phyloP scores from a whole-genome alignment of 2,888 invertebrate species.

The Alcis repandata region DNA sequence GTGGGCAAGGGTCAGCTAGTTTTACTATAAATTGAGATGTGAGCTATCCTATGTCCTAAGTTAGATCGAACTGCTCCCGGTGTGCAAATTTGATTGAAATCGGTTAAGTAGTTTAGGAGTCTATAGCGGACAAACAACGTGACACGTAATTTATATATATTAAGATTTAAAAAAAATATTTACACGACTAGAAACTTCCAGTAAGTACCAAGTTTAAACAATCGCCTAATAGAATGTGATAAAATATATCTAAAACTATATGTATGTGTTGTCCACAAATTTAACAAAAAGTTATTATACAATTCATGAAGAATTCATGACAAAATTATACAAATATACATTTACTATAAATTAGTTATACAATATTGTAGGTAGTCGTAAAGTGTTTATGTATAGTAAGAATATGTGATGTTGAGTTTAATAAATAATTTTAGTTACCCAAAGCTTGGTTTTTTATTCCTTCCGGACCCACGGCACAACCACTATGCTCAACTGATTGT shows the following conservation, averaged over 20 bases:
- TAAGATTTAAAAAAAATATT: too few relatives aligned
- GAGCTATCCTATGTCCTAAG: too few relatives aligned
- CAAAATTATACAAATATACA: conserved; percentile 50
- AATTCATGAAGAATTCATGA: conserved; percentile 49
- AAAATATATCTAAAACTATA: conserved; percentile 28
- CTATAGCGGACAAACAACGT: too few relatives aligned
- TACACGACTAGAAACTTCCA: too few relatives aligned
- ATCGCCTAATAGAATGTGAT: conserved; percentile 33
- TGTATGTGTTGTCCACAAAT: conserved; percentile 33
- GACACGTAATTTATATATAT: too few relatives aligned
- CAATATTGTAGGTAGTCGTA: conserved; percentile 52
- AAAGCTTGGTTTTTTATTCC: conserved; percentile 40
- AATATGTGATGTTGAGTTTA: conserved; percentile 79
- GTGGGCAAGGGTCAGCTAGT: too few relatives aligned
- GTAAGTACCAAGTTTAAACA: neutral
- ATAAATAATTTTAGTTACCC: conserved; percentile 80
- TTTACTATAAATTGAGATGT: too few relatives aligned
- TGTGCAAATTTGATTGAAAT: too few relatives aligned
- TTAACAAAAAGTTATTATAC: conserved; percentile 22
- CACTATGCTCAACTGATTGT: too few relatives aligned
- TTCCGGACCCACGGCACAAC: neutral
- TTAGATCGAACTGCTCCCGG: too few relatives aligned
- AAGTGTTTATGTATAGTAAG: conserved; percentile 52
- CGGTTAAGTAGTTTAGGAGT: too few relatives aligned
- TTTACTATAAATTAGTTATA: conserved; percentile 38